phyloP scores from a whole-genome alignment of 2,888 invertebrate species.

The Acronicta psi region DNA sequence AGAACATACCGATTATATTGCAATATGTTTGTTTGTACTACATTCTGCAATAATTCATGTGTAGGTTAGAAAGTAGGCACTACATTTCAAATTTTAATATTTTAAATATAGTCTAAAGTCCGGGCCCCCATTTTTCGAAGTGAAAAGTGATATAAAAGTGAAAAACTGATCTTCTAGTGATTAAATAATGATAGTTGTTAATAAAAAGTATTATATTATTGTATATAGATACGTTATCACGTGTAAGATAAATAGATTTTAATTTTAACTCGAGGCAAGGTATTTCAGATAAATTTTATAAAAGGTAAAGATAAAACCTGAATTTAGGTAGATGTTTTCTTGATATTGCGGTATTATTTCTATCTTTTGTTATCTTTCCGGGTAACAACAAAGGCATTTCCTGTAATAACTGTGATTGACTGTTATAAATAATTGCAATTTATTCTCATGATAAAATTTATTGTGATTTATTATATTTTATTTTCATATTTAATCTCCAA shows the following conservation, averaged over 20 bases:
- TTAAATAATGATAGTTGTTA: constrained; percentile 43
- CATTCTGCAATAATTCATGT: too few relatives aligned
- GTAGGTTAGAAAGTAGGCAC: too few relatives aligned
- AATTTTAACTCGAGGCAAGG: constrained; percentile 34
- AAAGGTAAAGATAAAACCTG: background rate
- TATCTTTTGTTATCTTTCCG: too few relatives aligned
- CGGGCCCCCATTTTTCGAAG: constrained; percentile 5
- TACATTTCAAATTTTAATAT: background rate
- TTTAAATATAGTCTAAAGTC: background rate
- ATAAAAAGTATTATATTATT: constrained; percentile 64
- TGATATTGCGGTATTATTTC: too few relatives aligned
- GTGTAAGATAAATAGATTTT: constrained; percentile 53
- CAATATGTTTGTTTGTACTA: background rate
- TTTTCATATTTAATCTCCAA: too few relatives aligned
- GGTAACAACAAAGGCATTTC: too few relatives aligned
- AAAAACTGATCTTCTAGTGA: constrained; percentile 47
- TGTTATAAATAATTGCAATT: background rate
- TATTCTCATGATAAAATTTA: too few relatives aligned
- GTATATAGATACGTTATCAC: constrained; percentile 57
- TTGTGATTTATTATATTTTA: too few relatives aligned
- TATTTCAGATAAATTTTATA: constrained; percentile 27
- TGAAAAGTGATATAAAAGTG: constrained; percentile 37
- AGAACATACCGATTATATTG: too few relatives aligned
- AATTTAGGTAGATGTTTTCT: too few relatives aligned
- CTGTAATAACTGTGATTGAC: too few relatives aligned